Evolutionary conservation across 2,888 invertebrate genomes (phyloP).

Genomic region (Limenitis camilla): DNA sequence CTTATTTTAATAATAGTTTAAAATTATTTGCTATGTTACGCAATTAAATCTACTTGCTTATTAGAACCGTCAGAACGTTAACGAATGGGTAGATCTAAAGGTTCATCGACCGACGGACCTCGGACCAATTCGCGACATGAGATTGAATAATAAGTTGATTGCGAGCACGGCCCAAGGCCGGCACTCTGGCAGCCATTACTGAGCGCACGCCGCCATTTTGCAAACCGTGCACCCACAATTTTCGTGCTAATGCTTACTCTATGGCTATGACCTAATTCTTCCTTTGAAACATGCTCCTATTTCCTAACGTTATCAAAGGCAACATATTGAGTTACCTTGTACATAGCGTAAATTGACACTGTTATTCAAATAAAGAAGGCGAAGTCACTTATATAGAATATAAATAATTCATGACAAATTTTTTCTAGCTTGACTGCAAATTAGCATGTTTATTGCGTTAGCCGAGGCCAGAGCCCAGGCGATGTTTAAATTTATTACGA

Average conservation of each 20-base stretch:
- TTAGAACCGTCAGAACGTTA: conserved; percentile 19
- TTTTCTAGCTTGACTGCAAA: conserved; percentile 12
- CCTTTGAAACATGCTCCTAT: background rate
- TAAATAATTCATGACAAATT: conserved; percentile 5
- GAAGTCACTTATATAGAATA: background rate
- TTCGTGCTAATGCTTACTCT: conserved; percentile 22
- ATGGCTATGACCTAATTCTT: conserved; percentile 11
- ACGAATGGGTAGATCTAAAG: conserved; percentile 42
- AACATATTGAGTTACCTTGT: background rate
- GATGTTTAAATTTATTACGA: conserved; percentile 15
- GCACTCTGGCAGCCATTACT: conserved; percentile 63
- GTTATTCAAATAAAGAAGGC: conserved; percentile 2
- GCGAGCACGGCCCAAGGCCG: conserved; percentile 66
- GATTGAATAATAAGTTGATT: conserved; percentile 75
- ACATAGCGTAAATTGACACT: background rate
- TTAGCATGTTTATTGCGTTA: conserved; percentile 20
- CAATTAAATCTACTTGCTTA: conserved; percentile 16
- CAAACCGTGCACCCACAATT: conserved; percentile 44
- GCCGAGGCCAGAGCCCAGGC: conserved; percentile 4
- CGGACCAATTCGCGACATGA: conserved; percentile 74
- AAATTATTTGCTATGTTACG: conserved; percentile 9
- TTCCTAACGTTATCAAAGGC: background rate
- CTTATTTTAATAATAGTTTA: conserved; percentile 3
- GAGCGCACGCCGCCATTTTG: conserved; percentile 61
- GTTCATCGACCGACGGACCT: conserved; percentile 66